Evolutionary conservation across 1,140 invertebrate genomes (phyloP), one percentile per base, ranked within the genome.

Genomic region (Listronotus oregonensis): DNA sequence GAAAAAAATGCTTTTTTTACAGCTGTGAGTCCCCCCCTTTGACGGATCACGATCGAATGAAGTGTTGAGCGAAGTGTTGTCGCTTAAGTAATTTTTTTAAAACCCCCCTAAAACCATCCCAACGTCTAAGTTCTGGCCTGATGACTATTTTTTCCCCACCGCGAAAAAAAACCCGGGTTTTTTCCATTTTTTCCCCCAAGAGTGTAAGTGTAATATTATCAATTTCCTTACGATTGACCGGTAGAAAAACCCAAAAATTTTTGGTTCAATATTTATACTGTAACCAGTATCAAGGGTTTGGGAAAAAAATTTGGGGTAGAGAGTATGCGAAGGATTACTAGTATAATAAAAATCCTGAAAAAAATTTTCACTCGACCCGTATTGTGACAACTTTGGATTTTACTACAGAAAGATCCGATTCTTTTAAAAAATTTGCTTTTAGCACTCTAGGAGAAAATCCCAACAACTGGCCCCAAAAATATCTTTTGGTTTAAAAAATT

Each of bases 251-350:
- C 15, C n/a, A n/a, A 66, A 15, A 42, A 69, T 59, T 43, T 37
- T 34, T 12, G 67, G 67, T 34, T 27, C 54, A 11, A 57, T 51
- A 21, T 63, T 50, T 15, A 71, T 71, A 18, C 40, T 39, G 58
- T 39, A 71, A 31, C 66, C 69, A 6, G 69, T 51, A 18, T 66
- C 66, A 27, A 27, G 2, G 1, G 34, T 43, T 52, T 21, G 56
- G 32, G 5, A 64, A 37, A n/a, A n/a, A n/a, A 69, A 71, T 60
- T 68, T 62, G n/a, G n/a, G n/a, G 47, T 68, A 66, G n/a, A 66
- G 12, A 10, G 62, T 68, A 59, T 71, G 69, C 9, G 46, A 56
- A 12, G 44, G 66, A 52, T 40, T 49, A 55, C 21, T 49, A 54
- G 62, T 56, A 54, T 66, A 65, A 49, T 57, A 71, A 14, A 66